Evolutionary conservation across 2,797 vertebrate genomes (phyloP).

Genomic region (Catostomus latipinnis): DNA sequence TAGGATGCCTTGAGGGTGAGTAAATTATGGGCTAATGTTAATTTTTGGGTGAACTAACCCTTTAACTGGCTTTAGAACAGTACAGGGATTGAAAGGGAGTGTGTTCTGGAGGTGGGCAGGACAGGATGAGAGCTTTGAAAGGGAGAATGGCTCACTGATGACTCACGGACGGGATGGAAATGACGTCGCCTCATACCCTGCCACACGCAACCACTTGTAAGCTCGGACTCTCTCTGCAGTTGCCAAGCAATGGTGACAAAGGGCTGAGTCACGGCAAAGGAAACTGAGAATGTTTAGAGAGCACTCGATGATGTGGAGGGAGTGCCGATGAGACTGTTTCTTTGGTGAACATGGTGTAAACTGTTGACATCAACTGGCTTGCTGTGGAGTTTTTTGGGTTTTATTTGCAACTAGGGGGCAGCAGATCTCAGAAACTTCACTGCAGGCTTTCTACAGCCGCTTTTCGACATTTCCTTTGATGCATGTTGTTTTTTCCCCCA

Average conservation of each 20-base stretch:
- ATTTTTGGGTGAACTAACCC: no score
- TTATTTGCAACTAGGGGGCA: slow-evolving; percentile 23
- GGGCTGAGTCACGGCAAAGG: slow-evolving; percentile 65
- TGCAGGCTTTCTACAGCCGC: neutral
- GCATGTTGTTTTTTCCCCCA: neutral
- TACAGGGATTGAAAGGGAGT: slow-evolving; percentile 44
- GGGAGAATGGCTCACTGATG: slow-evolving; percentile 67
- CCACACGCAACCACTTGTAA: neutral
- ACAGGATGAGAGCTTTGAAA: neutral
- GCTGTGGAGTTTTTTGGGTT: neutral
- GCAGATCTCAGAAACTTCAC: neutral
- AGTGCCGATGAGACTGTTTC: slow-evolving; percentile 7
- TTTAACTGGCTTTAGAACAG: neutral
- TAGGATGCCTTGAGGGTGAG: no score
- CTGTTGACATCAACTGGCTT: slow-evolving; percentile 6
- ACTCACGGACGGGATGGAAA: slow-evolving; percentile 72
- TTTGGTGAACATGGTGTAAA: slow-evolving; percentile 33
- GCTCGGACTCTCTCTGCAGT: slow-evolving; percentile 67
- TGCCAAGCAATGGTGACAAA: slow-evolving; percentile 76
- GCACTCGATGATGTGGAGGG: slow-evolving; percentile 45
- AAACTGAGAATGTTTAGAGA: neutral
- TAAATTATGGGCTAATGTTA: no score
- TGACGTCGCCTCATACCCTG: slow-evolving; percentile 67
- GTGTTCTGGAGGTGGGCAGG: slow-evolving; percentile 33
- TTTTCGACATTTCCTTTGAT: neutral